A percentile compares a stretch with the other conserved stretches of the same genome.
Conservation (phyloP, 2,797 vertebrate genomes). For the Paramormyrops hopkinsi region DNA sequence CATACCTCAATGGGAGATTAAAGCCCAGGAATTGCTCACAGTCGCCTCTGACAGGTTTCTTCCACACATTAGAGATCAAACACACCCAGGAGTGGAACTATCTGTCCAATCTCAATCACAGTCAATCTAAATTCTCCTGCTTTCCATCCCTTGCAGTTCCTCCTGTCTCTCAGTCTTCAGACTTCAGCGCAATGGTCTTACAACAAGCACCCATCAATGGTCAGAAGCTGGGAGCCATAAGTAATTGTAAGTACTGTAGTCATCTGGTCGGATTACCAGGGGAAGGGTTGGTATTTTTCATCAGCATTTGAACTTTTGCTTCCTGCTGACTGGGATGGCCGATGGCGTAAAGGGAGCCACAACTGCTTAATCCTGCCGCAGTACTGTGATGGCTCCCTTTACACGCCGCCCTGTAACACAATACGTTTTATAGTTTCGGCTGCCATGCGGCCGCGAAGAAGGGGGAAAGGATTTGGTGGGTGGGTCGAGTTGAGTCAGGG, state of each 20-base stretch:
- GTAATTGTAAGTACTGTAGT: neutral
- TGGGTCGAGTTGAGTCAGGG: neutral
- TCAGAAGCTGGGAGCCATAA: neutral
- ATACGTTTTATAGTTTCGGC: constrained; percentile 18
- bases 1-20: constrained; percentile 34
- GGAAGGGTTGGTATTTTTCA: constrained; percentile 34
- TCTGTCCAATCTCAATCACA: constrained; percentile 22
- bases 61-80: constrained; percentile 31
- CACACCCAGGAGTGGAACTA: constrained; percentile 23
- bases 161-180: constrained; percentile 4
- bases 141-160: neutral
- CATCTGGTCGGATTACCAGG: constrained; percentile 35
- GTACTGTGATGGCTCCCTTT: constrained; percentile 18
- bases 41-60: constrained; percentile 25
- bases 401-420: constrained; percentile 31
- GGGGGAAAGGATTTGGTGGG: neutral
- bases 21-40: neutral
- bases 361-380: constrained; percentile 41
- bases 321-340: constrained; percentile 35
- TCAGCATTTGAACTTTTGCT: constrained; percentile 33
- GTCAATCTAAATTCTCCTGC: constrained; percentile 14
- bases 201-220: neutral
- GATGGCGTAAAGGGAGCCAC: constrained; percentile 37
- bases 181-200: neutral
- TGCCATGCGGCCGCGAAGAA: neutral